These are phyloP conservation scores for Poicephalus gulielmi DNA, from an alignment of 2,113 vertebrate genomes.

Conservation along the genomic window DNA sequence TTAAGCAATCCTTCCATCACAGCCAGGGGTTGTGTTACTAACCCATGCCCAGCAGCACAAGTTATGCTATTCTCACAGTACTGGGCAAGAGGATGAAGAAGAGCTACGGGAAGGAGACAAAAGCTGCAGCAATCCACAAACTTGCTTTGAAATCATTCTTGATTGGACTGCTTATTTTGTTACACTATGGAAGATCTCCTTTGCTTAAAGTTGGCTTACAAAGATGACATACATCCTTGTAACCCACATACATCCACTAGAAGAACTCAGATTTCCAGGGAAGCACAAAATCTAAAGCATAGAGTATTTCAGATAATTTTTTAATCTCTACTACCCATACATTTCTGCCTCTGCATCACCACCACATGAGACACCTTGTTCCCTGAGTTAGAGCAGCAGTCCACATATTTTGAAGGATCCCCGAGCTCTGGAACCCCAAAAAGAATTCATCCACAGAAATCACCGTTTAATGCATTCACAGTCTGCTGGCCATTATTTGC, in stretches of 20 bases:
- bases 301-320: not conserved
- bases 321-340: not conserved
- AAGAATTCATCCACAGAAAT: not conserved
- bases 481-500: not conserved
- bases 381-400: not conserved
- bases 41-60: not conserved
- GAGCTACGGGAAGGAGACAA: not conserved
- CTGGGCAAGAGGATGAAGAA: not conserved
- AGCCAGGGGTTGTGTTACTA: not conserved
- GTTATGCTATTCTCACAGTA: not conserved
- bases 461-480: not conserved
- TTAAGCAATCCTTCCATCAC: not conserved
- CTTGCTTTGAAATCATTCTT: not conserved
- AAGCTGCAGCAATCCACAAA: not conserved
- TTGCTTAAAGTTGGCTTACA: not conserved
- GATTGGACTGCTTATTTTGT: not conserved
- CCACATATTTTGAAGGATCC: not conserved
- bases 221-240: not conserved
- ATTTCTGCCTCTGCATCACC: not conserved
- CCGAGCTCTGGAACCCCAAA: not conserved
- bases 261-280: not conserved
- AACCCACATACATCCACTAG: not conserved
- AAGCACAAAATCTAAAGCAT: not conserved
- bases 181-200: not conserved
- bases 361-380: not conserved